A percentile compares a stretch with the other conserved stretches of the same genome.
Evolutionary conservation across 2,888 invertebrate species (phyloP).

Genomic region (Blastobasis lacticolella): DNA sequence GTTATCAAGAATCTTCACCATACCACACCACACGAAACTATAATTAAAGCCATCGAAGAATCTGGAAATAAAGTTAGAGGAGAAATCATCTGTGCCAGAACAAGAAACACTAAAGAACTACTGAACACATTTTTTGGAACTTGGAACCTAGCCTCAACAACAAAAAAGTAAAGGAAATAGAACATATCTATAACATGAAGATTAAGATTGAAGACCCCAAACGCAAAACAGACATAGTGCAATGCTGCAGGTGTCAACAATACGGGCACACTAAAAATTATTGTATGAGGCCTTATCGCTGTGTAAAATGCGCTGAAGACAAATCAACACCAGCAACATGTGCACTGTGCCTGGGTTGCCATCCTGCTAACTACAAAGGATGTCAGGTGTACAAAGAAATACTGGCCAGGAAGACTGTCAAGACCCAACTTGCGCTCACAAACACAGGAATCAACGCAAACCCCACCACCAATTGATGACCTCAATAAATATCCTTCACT

Average conservation of each 20-base stretch:
- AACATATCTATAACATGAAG: not conserved
- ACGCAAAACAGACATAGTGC: constrained; percentile 10
- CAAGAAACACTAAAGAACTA: not conserved
- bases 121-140: constrained; percentile 1
- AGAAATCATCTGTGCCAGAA: not conserved
- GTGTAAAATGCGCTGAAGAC: constrained; percentile 6
- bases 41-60: not conserved
- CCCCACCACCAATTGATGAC: no score
- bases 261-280: constrained; percentile 12
- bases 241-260: constrained; percentile 19
- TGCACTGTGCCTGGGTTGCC: no score
- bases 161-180: not conserved
- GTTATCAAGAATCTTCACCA: not conserved
- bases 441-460: no score
- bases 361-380: no score
- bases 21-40: not conserved
- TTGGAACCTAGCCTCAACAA: not conserved
- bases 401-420: no score
- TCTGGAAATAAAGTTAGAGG: not conserved
- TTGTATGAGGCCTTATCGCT: constrained; percentile 6
- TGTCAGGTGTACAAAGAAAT: no score
- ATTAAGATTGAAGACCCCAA: constrained; percentile 1
- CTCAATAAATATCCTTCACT: no score
- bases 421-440: no score
- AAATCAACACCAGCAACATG: no score